Conservation (phyloP, 2,888 invertebrate species). For the Nomada hirtipes region DNA sequence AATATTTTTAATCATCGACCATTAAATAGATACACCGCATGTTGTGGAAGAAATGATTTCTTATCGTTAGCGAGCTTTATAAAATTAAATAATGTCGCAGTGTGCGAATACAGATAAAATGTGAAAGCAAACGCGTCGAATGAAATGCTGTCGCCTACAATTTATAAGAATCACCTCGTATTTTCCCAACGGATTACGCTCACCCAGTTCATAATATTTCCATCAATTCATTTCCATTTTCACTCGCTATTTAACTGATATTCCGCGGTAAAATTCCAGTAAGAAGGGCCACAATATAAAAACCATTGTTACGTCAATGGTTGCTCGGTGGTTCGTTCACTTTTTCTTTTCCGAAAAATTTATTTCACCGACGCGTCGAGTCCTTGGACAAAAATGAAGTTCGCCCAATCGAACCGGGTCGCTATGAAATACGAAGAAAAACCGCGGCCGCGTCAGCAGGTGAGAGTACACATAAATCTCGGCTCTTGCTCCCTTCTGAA, state of each 20-base stretch:
- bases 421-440: constrained; percentile 50
- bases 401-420: not conserved
- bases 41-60: too few species aligned
- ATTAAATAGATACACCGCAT: too few species aligned
- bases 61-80: too few species aligned
- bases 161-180: too few species aligned
- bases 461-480: constrained; percentile 71
- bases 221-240: not conserved
- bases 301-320: not conserved
- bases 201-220: not conserved
- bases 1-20: too few species aligned
- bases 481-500: constrained; percentile 64
- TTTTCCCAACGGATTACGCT: too few species aligned
- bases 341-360: not conserved
- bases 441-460: constrained; percentile 67
- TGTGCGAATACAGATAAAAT: too few species aligned
- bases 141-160: too few species aligned
- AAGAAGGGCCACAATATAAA: not conserved
- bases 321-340: not conserved
- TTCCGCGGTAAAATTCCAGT: not conserved
- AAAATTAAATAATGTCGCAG: too few species aligned
- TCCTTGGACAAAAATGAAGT: constrained; percentile 1
- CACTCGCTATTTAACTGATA: too few species aligned
- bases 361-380: constrained; percentile 14
- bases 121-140: too few species aligned